Percentiles rank a stretch among this genome's conserved stretches.
Conservation (phyloP, 2,113 vertebrate species). For the Rhabdornis inornatus region DNA sequence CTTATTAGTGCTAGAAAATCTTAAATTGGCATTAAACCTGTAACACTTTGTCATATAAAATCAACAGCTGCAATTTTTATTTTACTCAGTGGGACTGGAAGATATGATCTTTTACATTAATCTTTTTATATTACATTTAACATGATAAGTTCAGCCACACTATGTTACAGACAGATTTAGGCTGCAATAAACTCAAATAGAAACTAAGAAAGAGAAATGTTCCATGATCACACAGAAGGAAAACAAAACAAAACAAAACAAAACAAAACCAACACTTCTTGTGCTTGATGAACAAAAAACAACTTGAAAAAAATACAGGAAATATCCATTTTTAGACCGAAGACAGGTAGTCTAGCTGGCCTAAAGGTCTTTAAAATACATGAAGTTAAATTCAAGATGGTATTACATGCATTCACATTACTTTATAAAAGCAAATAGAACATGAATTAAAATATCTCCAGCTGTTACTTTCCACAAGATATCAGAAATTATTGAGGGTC, state of each 20-base stretch:
- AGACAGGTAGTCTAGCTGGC: background rate
- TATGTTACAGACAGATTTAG: background rate
- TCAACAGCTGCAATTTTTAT: background rate
- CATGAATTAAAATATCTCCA: background rate
- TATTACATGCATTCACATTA: background rate
- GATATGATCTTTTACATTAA: background rate
- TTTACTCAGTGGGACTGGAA: background rate
- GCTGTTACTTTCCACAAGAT: background rate
- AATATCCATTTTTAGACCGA: background rate
- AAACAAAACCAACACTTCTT: background rate
- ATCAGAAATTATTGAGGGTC: background rate
- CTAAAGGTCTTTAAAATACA: background rate
- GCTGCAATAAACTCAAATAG: background rate
- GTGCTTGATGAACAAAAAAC: background rate
- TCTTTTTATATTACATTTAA: background rate
- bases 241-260: background rate
- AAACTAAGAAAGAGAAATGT: background rate
- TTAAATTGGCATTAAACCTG: background rate
- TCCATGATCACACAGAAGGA: background rate
- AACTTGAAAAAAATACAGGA: background rate
- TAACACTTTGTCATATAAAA: background rate
- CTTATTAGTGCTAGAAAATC: background rate
- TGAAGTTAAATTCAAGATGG: background rate
- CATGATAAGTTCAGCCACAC: rapidly evolving
- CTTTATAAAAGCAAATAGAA: background rate